Base-by-base conservation (phyloP, 64 coral and sea anemone species). In the Stylophora pistillata region DNA sequence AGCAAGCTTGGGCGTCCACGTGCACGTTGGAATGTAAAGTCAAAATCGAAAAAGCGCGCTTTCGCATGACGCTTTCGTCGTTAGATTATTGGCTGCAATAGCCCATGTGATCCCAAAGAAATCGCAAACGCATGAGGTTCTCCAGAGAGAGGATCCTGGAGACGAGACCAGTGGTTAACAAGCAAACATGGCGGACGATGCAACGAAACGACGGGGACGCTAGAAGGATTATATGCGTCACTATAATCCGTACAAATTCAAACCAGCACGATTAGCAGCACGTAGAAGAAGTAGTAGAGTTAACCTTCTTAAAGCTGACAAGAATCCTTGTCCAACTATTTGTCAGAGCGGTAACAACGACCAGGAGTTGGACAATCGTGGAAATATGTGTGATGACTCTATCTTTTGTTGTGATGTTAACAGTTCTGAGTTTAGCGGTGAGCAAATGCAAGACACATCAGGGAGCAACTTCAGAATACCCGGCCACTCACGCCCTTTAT, bases 131-230 rank as follows among this genome's bases (percentile, higher is more conserved):
- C 76, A 58, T 58, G 76, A 53, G 55, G 76, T 78, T 53, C 41
- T 58, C 55, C 32, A 10, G 25, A 78, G 29, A 47, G 7, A 18
- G 5, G 74, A 33, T 30, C 29, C 41, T 30, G 29, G 29, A 25
- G 17, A 15, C 29, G 74, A 33, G 74, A 53, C 54, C 12, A 16
- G 29, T 78, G 23, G 54, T 41, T 78, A 0, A 12, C 14, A 78
- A 53, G 25, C 12, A 53, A 78, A 78, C 75, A 78, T 78, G 75
- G 75, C 75, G 75, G 75, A 78, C 75, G 75, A 56, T 56, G 54
- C 12, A 15, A 78, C 10, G 27, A 78, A 78, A 78, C 54, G 75
- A 15, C 75, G 75, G 53, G 75, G 75, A 15, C 75, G 33, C 15
- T 30, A 30, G 7, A 75, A 75, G 73, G 33, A 75, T 16, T 75